Base-by-base conservation (phyloP, 2,888 invertebrate species). In the Trachelus troglodyta region DNA sequence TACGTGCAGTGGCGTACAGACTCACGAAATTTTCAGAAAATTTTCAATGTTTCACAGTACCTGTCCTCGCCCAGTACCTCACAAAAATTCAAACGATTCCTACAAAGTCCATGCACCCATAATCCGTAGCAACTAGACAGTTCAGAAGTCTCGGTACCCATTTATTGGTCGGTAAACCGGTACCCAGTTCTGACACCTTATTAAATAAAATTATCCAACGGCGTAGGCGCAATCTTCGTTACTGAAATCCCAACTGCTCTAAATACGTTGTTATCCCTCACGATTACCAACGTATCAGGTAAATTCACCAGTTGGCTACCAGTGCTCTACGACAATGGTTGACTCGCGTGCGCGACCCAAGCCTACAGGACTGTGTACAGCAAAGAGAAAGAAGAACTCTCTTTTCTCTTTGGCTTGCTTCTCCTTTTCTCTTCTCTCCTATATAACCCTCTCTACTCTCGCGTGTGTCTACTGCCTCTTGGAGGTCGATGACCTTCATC, bases 401-500 rank as follows among this genome's bases (percentile, higher is more conserved):
- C 69, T 75, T 37, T 69, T 75, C 30, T 30, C 69, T 37, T 40
- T 37, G 35, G 34, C 74, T 75, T 73, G 56, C 73, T 73, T 40
- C 75, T 33, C n/a, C 75, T 68, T 37, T 73, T 75, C 69, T 75
- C 69, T 37, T 33, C 69, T 34, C 37, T 34, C 40, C 40, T 71
- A 11, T 56, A 11, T 75, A 73, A 69, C 69, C 75, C 34, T 75
- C 34, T 33, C 73, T 69, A 40, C 33, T 68, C 76, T 71, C 35
- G 69, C 69, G 74, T 74, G 76, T 69, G 73, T 79, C 74, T 74
- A 79, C 76, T 73, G 69, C 73, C 76, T 80, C 69, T 56, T 23
- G 56, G 87, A 83, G 90, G 90, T 90, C 90, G 88, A 88, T 86
- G 90, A 86, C 90, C 90, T 88, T 85, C 82, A 82, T 82, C 86